Conservation (phyloP, 2,888 invertebrate genomes). For the Temnothorax rugatulus region DNA sequence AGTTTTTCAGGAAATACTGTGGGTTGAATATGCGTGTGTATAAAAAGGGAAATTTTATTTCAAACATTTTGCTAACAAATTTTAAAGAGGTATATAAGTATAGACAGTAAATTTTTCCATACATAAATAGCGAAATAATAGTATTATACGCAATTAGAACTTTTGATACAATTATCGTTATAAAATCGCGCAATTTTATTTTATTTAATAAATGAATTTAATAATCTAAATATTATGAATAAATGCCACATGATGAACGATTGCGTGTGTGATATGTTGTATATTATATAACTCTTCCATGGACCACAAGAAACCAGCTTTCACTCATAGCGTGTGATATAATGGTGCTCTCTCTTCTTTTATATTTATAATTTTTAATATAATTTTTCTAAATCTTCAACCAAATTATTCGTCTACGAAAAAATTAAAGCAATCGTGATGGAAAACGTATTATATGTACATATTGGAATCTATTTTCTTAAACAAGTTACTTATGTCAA, state of each 20-base stretch:
- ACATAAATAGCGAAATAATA: not conserved
- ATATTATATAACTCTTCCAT: not conserved
- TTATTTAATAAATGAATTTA: not conserved
- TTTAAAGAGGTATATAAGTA: not conserved
- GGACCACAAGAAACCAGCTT: slow-evolving; percentile 9
- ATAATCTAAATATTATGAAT: slow-evolving; percentile 5
- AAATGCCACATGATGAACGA: not conserved
- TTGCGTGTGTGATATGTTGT: slow-evolving; percentile 4
- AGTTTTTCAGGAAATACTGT: not conserved
- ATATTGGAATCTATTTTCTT: not conserved
- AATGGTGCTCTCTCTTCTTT: not conserved
- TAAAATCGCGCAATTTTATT: not conserved
- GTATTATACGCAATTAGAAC: not conserved
- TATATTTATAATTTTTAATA: not conserved
- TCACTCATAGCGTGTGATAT: not conserved
- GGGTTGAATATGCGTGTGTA: not conserved
- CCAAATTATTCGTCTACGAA: not conserved
- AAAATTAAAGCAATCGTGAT: not conserved
- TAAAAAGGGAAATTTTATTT: slow-evolving; percentile 28
- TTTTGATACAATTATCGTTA: not conserved
- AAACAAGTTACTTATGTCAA: not conserved
- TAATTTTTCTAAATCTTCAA: not conserved
- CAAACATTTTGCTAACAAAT: slow-evolving; percentile 17
- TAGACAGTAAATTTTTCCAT: not conserved
- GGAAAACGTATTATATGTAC: not conserved